These are phyloP conservation scores for Drosophila glabriapex DNA, from an alignment of 2,888 invertebrate genomes.

Conservation along the genomic window DNA sequence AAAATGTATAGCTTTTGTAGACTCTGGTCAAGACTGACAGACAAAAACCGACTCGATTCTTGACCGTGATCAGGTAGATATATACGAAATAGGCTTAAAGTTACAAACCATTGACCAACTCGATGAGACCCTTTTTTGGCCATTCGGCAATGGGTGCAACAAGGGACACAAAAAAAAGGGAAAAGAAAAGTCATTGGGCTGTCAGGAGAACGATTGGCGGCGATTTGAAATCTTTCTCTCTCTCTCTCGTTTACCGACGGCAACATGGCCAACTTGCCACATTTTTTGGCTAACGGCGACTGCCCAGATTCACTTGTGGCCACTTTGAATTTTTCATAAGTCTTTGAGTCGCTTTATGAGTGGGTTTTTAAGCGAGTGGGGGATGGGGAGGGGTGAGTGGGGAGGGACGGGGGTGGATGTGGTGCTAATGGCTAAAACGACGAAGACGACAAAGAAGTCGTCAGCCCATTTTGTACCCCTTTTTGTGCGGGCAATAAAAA, in stretches of 20 bases:
- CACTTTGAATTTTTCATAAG: constrained; percentile 68
- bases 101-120: background rate
- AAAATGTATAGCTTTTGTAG: fast-evolving
- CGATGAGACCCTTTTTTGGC: background rate
- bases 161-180: constrained; percentile 10
- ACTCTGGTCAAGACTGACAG: fast-evolving
- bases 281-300: constrained; percentile 14
- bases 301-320: constrained; percentile 35
- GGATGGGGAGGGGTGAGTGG: background rate
- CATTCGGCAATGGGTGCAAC: background rate
- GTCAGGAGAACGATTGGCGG: constrained; percentile 51
- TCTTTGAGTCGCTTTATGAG: constrained; percentile 50
- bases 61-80: background rate
- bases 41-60: background rate
- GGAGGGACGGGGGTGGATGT: constrained; percentile 1
- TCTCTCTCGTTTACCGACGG: constrained; percentile 64
- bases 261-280: constrained; percentile 23
- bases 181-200: constrained; percentile 74
- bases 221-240: constrained; percentile 43
- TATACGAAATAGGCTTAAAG: background rate
- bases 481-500: constrained; percentile 79
- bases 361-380: constrained; percentile 2
- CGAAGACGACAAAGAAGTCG: constrained; percentile 50
- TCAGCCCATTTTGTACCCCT: constrained; percentile 73
- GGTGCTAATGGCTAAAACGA: constrained; percentile 67